Percentiles rank a stretch among this genome's conserved stretches.
phyloP scores from a whole-genome alignment of 1,140 invertebrate species.

The Drosophila micromelanica region DNA sequence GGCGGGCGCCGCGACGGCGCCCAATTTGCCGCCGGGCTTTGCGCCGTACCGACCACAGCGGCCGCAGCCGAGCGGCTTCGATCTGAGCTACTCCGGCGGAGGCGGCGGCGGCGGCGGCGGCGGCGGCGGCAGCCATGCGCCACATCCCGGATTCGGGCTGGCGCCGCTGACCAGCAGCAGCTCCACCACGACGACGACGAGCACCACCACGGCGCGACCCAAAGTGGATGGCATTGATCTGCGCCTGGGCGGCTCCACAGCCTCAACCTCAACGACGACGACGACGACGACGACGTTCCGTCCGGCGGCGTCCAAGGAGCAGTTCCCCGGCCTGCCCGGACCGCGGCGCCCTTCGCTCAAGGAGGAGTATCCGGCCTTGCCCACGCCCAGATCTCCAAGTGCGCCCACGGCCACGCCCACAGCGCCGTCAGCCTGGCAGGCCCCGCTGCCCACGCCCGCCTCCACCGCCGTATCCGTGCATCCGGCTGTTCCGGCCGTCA shows the following conservation, averaged over 20 bases:
- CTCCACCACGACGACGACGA: constrained; percentile 52
- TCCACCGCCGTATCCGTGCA: constrained; percentile 8
- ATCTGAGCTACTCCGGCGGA: constrained; percentile 75
- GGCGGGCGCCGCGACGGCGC: constrained; percentile 18
- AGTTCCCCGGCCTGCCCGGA: constrained; percentile 66
- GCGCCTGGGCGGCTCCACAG: constrained; percentile 52
- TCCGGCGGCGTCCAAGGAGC: constrained; percentile 71
- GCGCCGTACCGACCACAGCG: constrained; percentile 68
- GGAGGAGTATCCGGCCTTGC: constrained; percentile 70
- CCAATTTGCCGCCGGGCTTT: constrained; percentile 71
- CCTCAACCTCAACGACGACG: constrained; percentile 29
- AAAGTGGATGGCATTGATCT: constrained; percentile 37
- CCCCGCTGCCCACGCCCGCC: constrained; percentile 57
- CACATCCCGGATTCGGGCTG: constrained; percentile 57
- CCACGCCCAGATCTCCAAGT: constrained; percentile 49
- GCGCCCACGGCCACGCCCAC: constrained; percentile 27
- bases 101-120: constrained; percentile 48
- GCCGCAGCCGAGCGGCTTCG: constrained; percentile 71
- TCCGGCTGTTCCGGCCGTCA: constrained; percentile 31
- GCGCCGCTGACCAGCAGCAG: constrained; percentile 38
- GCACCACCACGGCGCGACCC: constrained; percentile 45
- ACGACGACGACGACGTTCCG: constrained; percentile 51
- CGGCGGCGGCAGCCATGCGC: constrained; percentile 15
- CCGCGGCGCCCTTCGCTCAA: constrained; percentile 66
- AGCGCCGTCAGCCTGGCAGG: constrained; percentile 63